These are phyloP conservation scores for Aelia acuminata DNA, from an alignment of 2,888 invertebrate species.

Conservation along the genomic window DNA sequence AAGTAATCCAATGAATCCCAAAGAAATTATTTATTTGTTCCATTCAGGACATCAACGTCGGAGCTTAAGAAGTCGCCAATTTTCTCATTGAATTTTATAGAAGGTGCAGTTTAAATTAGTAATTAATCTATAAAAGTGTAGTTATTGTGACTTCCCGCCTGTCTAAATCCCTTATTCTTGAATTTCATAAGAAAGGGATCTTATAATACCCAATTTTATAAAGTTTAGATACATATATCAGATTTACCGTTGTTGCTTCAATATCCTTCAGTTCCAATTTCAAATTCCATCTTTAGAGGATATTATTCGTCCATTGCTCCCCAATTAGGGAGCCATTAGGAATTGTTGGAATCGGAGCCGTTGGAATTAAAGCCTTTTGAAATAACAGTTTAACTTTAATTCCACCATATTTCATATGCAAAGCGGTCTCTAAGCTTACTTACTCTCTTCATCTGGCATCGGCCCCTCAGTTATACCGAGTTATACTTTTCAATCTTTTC, in stretches of 20 bases:
- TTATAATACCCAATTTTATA: too few species aligned
- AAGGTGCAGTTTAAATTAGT: too few species aligned
- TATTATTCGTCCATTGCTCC: neutral
- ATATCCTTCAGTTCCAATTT: neutral
- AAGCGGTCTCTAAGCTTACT: conserved; percentile 48
- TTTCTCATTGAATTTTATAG: too few species aligned
- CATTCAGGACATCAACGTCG: too few species aligned
- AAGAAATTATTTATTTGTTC: too few species aligned
- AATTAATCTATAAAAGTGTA: too few species aligned
- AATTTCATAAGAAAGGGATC: too few species aligned
- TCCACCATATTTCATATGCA: conserved; percentile 59
- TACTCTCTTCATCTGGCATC: conserved; percentile 56
- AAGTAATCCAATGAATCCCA: too few species aligned
- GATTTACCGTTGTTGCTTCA: neutral
- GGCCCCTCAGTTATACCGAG: conserved; percentile 35
- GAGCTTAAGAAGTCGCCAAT: too few species aligned
- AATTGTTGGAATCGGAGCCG: conserved; percentile 18
- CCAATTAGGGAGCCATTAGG: conserved; percentile 43
- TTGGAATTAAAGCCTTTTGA: conserved; percentile 57
- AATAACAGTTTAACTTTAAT: conserved; percentile 60
- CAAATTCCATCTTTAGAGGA: neutral
- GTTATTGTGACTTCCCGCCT: too few species aligned
- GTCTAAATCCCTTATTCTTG: too few species aligned
- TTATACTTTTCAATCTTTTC: conserved; percentile 59
- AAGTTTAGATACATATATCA: too few species aligned